Conservation (phyloP, 2,113 vertebrate genomes). For the Periophthalmodon schlosseri region DNA sequence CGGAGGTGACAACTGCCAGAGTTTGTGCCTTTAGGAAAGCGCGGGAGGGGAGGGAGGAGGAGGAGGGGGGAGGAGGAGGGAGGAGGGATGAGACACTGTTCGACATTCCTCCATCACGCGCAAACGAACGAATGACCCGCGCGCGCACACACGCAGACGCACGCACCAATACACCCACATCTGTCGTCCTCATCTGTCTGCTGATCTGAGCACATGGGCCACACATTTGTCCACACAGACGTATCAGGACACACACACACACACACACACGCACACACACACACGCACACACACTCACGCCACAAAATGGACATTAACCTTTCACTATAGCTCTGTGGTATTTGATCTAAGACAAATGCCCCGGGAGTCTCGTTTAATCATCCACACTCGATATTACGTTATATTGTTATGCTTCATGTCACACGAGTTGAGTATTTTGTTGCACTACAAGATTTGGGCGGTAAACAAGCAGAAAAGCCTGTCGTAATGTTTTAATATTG, state of each 20-base stretch:
- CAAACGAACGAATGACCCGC: conserved; percentile 29
- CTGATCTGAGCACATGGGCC: conserved; percentile 54
- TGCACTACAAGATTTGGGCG: neutral
- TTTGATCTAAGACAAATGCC: conserved; percentile 51
- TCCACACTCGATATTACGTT: conserved; percentile 29
- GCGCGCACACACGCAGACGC: neutral
- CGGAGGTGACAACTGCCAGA: conserved; percentile 97
- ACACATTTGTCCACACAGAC: conserved; percentile 53
- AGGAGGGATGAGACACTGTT: conserved; percentile 84
- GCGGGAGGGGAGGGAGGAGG: conserved; percentile 61
- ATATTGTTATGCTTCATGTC: neutral
- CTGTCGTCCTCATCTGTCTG: conserved; percentile 69
- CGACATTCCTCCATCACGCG: conserved; percentile 70
- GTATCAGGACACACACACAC: conserved; percentile 22
- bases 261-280: neutral
- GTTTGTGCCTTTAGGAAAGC: conserved; percentile 93
- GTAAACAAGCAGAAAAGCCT: neutral
- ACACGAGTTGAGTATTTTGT: neutral
- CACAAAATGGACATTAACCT: conserved; percentile 56
- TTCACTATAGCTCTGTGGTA: conserved; percentile 50
- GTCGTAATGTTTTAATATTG: too few species aligned
- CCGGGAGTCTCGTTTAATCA: conserved; percentile 35
- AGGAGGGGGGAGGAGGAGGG: conserved; percentile 58
- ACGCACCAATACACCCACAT: conserved; percentile 63
- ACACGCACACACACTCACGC: conserved; percentile 15